Evolutionary conservation across 1,140 invertebrate species (phyloP), one percentile per base, ranked within the genome.

Genomic region (Oedothorax gibbosus): DNA sequence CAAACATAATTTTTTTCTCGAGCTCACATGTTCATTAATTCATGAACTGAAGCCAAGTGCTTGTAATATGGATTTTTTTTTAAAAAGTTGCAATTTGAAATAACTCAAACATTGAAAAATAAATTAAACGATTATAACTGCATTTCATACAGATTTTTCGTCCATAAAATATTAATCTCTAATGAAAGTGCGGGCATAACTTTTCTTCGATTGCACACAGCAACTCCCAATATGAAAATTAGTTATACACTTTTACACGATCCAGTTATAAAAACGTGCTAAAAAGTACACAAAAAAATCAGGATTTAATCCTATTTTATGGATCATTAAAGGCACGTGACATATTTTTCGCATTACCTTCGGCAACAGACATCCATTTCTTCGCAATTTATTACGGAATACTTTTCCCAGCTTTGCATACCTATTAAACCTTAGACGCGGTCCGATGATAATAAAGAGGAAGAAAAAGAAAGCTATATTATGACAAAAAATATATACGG

Each of bases 331-430:
- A 79, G 77, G 68, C 53, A 9, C 77, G 65, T 79, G 77, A 79
- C 77, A 79, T 68, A 62, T 79, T 79, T 79, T 79, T 79, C 65
- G 77, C 77, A 79, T 79, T 79, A 79, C 77, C 77, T 54, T 64
- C 54, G 20, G 66, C 77, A 50, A 53, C 60, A 62, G 49, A 49
- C 64, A 79, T 79, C 66, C 66, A 79, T 79, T 79, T 35, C n/a
- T 53, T 14, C 14, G 57, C 60, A 77, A 77, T 77, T 77, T 77
- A 77, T 77, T 64, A 50, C 60, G 49, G 53, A 75, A 51, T 60
- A 75, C 53, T 21, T 35, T 35, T 54, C 51, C 2, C 35, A 20
- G 60, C 5, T 49, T 53, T 53, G 57, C 57, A 49, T 56, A 68
- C 64, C 77, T 79, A 79, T 79, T 79, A 79, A 64, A n/a, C 51